Percentiles rank a stretch among this genome's conserved stretches.
phyloP scores from a whole-genome alignment of 2,888 invertebrate species.

The Lasioglossum oenotherae region DNA sequence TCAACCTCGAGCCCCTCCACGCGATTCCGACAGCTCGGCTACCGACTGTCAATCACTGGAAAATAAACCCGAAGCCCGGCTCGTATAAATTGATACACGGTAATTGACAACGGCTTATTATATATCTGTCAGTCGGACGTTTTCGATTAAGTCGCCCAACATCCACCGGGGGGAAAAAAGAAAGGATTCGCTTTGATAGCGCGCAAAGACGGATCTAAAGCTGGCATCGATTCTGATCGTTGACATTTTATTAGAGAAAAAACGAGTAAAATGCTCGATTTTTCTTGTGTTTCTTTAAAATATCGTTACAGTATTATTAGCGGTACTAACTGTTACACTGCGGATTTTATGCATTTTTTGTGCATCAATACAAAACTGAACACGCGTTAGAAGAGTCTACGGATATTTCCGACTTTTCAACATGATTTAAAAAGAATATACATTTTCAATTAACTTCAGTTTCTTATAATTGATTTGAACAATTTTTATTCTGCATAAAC shows the following conservation, averaged over 20 bases:
- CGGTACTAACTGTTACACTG: too few relatives aligned
- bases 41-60: conserved; percentile 77
- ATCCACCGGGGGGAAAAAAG: not conserved
- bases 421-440: too few relatives aligned
- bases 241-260: conserved; percentile 11
- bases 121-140: conserved; percentile 76
- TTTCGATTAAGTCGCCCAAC: conserved; percentile 73
- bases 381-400: too few relatives aligned
- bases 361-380: too few relatives aligned
- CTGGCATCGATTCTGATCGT: conserved; percentile 7
- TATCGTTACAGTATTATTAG: too few relatives aligned
- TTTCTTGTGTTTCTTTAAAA: too few relatives aligned
- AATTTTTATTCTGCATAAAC: too few relatives aligned
- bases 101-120: conserved; percentile 80
- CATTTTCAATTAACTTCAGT: too few relatives aligned
- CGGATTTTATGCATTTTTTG: too few relatives aligned
- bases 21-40: conserved; percentile 52
- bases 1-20: conserved; percentile 24
- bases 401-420: too few relatives aligned
- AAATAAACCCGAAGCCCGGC: conserved; percentile 69
- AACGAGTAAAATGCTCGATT: too few relatives aligned
- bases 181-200: not conserved
- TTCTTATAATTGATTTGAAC: too few relatives aligned
- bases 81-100: conserved; percentile 76
- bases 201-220: not conserved